phyloP scores from a whole-genome alignment of 2,113 vertebrate genomes.

The Danionella cerebrum region DNA sequence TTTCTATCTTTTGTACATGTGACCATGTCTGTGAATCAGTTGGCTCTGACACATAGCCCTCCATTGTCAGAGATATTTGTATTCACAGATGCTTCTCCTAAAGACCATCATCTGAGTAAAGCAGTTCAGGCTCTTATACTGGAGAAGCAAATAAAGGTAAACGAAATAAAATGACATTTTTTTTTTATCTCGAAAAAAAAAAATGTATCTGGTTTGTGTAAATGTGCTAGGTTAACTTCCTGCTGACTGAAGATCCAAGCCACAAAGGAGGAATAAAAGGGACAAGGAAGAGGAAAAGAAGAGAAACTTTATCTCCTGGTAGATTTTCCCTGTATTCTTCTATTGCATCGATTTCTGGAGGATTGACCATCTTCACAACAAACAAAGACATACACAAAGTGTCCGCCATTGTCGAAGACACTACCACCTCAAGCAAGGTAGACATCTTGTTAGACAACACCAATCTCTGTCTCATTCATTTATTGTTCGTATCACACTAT shows the following conservation, averaged over 20 bases:
- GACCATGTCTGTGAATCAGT: conserved; percentile 43
- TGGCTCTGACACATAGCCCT: conserved; percentile 76
- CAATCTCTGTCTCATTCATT: not conserved
- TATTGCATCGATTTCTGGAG: conserved; percentile 71
- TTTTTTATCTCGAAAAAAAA: no score
- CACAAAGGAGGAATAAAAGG: conserved; percentile 11
- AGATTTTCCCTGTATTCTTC: conserved; percentile 72
- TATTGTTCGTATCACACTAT: not conserved
- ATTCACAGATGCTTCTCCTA: conserved; percentile 81
- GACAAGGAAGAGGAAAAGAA: conserved; percentile 46
- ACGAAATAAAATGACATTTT: no score
- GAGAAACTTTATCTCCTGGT: conserved; percentile 57
- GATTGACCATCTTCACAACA: conserved; percentile 75
- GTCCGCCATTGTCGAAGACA: conserved; percentile 70
- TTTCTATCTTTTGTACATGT: not conserved
- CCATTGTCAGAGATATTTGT: conserved; percentile 80
- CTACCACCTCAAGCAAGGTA: conserved; percentile 61
- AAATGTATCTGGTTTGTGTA: not conserved
- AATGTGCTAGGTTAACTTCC: conserved; percentile 70
- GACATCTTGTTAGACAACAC: not conserved
- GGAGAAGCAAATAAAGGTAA: conserved; percentile 73
- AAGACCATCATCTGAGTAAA: conserved; percentile 68
- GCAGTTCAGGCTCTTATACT: conserved; percentile 66
- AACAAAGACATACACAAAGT: conserved; percentile 69
- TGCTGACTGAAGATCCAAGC: conserved; percentile 73